These are phyloP conservation scores for Mamestra configurata DNA, from an alignment of 1,140 invertebrate genomes.

Conservation along the genomic window DNA sequence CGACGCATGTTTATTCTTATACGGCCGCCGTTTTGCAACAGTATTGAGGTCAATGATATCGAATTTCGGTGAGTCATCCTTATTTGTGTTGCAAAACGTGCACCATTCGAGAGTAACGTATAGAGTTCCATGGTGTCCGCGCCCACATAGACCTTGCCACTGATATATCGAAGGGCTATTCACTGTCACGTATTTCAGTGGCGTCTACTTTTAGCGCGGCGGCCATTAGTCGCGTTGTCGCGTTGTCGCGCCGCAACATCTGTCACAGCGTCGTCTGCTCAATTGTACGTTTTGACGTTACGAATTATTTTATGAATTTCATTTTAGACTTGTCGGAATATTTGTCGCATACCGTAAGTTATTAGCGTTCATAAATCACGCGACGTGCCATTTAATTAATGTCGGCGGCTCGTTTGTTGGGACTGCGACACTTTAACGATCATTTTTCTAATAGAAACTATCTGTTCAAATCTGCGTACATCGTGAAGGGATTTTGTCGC, in stretches of 20 bases:
- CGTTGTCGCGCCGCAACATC: slow-evolving; percentile 18
- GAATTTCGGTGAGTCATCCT: slow-evolving; percentile 34
- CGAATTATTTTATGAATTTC: slow-evolving; percentile 21
- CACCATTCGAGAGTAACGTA: neutral
- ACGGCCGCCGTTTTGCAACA: slow-evolving; percentile 26
- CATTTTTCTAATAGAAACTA: slow-evolving; percentile 6
- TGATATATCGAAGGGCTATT: slow-evolving; percentile 29
- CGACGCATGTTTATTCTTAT: slow-evolving; percentile 4
- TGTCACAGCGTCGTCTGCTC: slow-evolving; percentile 14
- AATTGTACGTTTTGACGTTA: slow-evolving; percentile 22
- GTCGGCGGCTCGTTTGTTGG: slow-evolving; percentile 13
- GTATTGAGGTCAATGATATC: slow-evolving; percentile 42
- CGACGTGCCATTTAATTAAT: slow-evolving; percentile 24
- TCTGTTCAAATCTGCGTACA: neutral
- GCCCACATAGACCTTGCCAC: slow-evolving; percentile 14
- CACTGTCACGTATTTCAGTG: slow-evolving; percentile 28
- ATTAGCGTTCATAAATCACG: neutral
- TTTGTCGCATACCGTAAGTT: slow-evolving; percentile 31
- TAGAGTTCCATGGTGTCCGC: neutral
- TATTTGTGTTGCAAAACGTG: slow-evolving; percentile 8
- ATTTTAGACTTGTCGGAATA: slow-evolving; percentile 15
- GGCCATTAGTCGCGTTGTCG: slow-evolving; percentile 30
- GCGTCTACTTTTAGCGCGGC: slow-evolving; percentile 29
- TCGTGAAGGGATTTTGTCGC: neutral
- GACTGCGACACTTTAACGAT: neutral